phyloP scores from a whole-genome alignment of 2,888 invertebrate genomes.

The Lasiommata megera region DNA sequence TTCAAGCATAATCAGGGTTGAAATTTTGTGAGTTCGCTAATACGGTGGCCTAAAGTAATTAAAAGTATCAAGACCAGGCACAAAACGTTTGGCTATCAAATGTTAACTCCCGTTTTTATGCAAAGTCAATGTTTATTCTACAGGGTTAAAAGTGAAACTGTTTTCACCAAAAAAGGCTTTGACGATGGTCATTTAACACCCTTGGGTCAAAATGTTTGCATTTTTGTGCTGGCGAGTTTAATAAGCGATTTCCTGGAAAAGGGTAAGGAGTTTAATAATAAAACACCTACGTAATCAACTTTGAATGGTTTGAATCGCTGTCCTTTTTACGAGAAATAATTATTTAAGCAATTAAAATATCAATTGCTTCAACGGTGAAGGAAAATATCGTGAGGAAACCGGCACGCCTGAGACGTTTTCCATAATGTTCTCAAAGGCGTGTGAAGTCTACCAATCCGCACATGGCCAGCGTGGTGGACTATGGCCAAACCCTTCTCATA shows the following conservation, averaged over 20 bases:
- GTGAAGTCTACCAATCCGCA: no score
- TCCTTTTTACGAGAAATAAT: no score
- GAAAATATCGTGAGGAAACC: no score
- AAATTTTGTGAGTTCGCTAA: slow-evolving; percentile 20
- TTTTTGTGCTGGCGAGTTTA: slow-evolving; percentile 1
- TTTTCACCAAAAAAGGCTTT: slow-evolving; percentile 26
- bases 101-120: slow-evolving; percentile 60
- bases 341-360: no score
- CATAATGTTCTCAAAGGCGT: no score
- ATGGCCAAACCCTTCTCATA: no score
- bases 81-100: slow-evolving; percentile 48
- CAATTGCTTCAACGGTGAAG: no score
- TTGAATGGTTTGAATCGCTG: background rate
- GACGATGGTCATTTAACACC: slow-evolving; percentile 13
- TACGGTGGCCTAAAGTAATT: slow-evolving; percentile 1
- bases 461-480: no score
- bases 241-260: background rate
- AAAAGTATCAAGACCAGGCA: background rate
- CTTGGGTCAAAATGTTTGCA: background rate
- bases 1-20: background rate
- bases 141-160: slow-evolving; percentile 25
- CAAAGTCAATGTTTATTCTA: slow-evolving; percentile 40
- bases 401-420: no score
- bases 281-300: background rate
- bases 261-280: background rate